Evolutionary conservation across 2,797 vertebrate species (phyloP), one percentile per base, ranked within the genome.

Genomic region (Leptoclinus maculatus): DNA sequence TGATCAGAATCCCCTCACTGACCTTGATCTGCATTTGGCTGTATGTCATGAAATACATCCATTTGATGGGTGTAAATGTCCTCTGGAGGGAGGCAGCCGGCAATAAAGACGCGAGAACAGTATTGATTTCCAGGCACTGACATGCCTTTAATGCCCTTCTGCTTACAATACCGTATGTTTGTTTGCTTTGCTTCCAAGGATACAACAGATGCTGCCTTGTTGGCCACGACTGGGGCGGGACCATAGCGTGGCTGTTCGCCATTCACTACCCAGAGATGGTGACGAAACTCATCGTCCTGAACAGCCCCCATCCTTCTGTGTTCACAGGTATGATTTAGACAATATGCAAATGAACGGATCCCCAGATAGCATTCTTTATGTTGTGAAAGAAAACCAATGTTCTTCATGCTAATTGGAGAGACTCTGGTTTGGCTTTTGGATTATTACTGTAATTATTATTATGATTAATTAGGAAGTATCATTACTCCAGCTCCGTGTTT

Each of bases 211-310:
- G 98, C 90, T 97, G 96, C 88, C 94, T 99, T 62, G 96, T 99
- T 85, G 98, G 98, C 76, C 98, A 99, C 3, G 98, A 99, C 94
- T 99, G 98, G 98, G 98, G 98, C 10, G 98, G 98, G 83, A 97
- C 97, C 90, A 93, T 99, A 4, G 98, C 98, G 16, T 99, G 98
- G 98, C 94, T 99, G 62, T 97, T 97, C 74, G 97, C 98, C 65
- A 97, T 99, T 82, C 96, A 98, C 89, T 99, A 98, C 87, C 98
- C 98, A 3, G 98, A 99, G 94, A 97, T 97, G 97, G 97, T 99
- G 88, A 96, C 95, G 9, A 99, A 98, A 82, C 96, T 99, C 83
- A 96, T 99, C 60, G 97, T 99, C 83, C 93, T 99, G 45, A 99
- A 99, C 93, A 98, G 97, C 84, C 98, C 98, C 74, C 98, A 99